Evolutionary conservation across 2,888 invertebrate species (phyloP).

Genomic region (Agonopterix arenella): DNA sequence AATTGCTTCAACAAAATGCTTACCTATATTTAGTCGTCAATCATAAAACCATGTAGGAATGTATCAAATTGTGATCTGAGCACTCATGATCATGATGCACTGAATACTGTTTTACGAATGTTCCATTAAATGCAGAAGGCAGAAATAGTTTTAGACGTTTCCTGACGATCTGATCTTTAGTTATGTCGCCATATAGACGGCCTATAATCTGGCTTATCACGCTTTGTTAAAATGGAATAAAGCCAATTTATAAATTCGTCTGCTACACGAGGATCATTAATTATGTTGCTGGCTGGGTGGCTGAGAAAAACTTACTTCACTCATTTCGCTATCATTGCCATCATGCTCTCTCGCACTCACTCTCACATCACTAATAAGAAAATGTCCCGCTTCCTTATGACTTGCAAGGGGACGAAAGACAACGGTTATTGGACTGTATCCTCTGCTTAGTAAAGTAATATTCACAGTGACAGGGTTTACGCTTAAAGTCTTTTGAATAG

Average conservation of each 20-base stretch:
- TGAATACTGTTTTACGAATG: too few species aligned
- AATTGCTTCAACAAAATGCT: too few species aligned
- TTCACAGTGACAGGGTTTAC: background rate
- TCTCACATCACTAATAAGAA: slow-evolving; percentile 23
- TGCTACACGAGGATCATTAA: slow-evolving; percentile 72
- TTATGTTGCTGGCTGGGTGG: slow-evolving; percentile 78
- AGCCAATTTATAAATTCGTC: slow-evolving; percentile 75
- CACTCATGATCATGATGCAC: too few species aligned
- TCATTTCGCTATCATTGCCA: slow-evolving; percentile 72
- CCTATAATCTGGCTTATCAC: slow-evolving; percentile 43
- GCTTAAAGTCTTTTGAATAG: slow-evolving; percentile 4
- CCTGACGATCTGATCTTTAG: slow-evolving; percentile 17
- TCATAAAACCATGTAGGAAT: too few species aligned
- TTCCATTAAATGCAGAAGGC: too few species aligned
- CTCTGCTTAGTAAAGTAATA: slow-evolving; percentile 1
- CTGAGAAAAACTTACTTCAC: slow-evolving; percentile 75
- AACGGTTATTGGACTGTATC: slow-evolving; percentile 4
- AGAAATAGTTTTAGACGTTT: too few species aligned
- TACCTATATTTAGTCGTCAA: too few species aligned
- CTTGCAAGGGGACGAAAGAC: background rate
- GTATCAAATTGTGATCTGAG: too few species aligned
- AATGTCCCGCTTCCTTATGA: background rate
- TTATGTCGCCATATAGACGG: slow-evolving; percentile 42
- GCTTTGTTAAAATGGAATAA: slow-evolving; percentile 66
- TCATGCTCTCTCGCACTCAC: slow-evolving; percentile 57